Base-by-base conservation (phyloP, 2,888 invertebrate genomes). In the Cephus sareptanus region DNA sequence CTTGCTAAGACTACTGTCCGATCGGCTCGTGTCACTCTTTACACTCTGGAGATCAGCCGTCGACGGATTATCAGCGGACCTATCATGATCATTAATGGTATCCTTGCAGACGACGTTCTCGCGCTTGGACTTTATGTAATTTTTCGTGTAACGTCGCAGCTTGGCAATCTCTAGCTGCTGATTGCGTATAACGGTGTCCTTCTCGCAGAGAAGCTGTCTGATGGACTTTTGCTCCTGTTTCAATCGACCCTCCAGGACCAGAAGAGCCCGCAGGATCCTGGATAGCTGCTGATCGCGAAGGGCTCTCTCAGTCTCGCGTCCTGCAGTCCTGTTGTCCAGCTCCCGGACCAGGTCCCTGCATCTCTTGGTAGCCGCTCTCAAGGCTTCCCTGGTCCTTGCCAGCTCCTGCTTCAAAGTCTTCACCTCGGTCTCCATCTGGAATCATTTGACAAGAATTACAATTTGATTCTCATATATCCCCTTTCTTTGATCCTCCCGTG, bases 151-250 rank as follows among this genome's bases (percentile, higher is more conserved):
- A 70, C 91, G 85, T 86, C 95, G 93, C 37, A 96, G 92, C 89
- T 94, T 94, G 13, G 93, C 92, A 81, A 96, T 95, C 90, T 96
- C 95, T 82, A 94, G 93, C 86, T 94, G 94, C 88, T 96, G 96
- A 78, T 94, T 93, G 87, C 94, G 94, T 80, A 96, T 95, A 74
- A 95, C 93, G 87, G 94, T 94, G 88, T 96, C 96, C 88, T 95
- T 95, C 87, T 95, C 95, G 80, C 93, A 93, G 31, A 96, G 92
- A 75, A 95, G 93, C 78, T 94, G 93, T 79, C 94, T 93, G 83
- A 96, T 95, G 85, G 94, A 94, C 85, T 95, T 94, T 88, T 96
- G 96, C 89, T 96, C 96, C 88, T 95, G 94, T 75, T 94, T 94
- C 34, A 96, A 92, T 12, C 95, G 93, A 12, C 95, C 95, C 90